Conservation (phyloP, 1,140 invertebrate genomes). For the Drosophila nigrodunni region DNA sequence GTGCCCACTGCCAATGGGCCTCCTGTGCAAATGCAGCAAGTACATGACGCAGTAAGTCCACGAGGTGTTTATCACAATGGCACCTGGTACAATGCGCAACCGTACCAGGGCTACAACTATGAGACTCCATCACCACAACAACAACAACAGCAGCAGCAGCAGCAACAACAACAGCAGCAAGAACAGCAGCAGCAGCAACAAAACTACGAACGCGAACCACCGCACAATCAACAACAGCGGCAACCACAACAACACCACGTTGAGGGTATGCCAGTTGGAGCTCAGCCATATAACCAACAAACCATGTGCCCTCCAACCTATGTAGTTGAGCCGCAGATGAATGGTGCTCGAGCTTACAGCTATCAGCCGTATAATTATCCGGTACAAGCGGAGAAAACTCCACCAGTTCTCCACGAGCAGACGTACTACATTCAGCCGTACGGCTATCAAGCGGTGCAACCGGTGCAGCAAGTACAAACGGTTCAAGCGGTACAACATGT, state of each 20-base stretch:
- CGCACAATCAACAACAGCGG: neutral
- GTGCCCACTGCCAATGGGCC: neutral
- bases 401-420: neutral
- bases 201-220: neutral
- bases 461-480: too few species aligned
- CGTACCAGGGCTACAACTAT: neutral
- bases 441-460: neutral
- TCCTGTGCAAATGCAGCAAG: neutral
- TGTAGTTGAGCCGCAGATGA: too few species aligned
- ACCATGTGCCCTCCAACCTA: too few species aligned
- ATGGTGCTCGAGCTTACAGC: too few species aligned
- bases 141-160: neutral
- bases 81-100: conserved; percentile 14
- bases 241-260: neutral
- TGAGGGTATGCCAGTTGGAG: neutral
- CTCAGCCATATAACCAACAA: too few species aligned
- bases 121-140: neutral
- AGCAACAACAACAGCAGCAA: neutral
- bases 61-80: conserved; percentile 11
- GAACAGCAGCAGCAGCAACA: neutral
- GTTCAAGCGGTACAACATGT: too few species aligned
- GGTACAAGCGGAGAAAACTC: neutral
- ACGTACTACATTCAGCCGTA: conserved; percentile 4
- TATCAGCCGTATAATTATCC: neutral
- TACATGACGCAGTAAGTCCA: neutral